Evolutionary conservation across 2,888 invertebrate genomes (phyloP).

Genomic region (Baccha elongata): DNA sequence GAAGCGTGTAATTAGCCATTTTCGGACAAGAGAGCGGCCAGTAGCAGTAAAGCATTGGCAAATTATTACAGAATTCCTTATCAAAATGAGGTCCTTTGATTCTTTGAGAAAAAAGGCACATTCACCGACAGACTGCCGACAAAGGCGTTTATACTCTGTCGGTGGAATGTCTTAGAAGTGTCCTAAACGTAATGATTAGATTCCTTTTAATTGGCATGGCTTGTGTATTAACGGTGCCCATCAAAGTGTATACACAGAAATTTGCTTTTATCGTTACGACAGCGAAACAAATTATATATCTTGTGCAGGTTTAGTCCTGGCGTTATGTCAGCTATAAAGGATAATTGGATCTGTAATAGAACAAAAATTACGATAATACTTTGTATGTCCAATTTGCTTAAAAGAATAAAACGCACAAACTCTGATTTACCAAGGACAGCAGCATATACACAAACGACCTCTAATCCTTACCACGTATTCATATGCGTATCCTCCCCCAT

Average conservation of each 20-base stretch:
- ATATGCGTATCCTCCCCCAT: slow-evolving; percentile 48
- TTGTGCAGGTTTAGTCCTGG: slow-evolving; percentile 10
- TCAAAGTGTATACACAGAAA: slow-evolving; percentile 31
- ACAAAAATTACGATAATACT: slow-evolving; percentile 60
- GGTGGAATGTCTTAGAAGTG: slow-evolving; percentile 62
- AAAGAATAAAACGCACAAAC: slow-evolving; percentile 58
- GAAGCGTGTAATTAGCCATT: slow-evolving; percentile 71
- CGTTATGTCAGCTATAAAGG: slow-evolving; percentile 61
- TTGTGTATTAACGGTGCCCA: slow-evolving; percentile 49
- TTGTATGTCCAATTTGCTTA: slow-evolving; percentile 67
- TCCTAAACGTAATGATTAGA: slow-evolving; percentile 62
- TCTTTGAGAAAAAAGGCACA: no score
- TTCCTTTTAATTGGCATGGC: slow-evolving; percentile 64
- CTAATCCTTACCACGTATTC: slow-evolving; percentile 68
- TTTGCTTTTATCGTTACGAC: slow-evolving; percentile 19
- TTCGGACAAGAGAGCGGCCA: slow-evolving; percentile 56
- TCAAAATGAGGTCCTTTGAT: slow-evolving; percentile 55
- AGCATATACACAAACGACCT: slow-evolving; percentile 56
- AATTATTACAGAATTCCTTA: slow-evolving; percentile 57
- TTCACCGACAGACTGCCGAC: slow-evolving; percentile 26
- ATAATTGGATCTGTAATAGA: slow-evolving; percentile 65
- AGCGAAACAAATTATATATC: slow-evolving; percentile 32
- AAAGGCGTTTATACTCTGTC: no score
- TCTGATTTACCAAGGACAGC: slow-evolving; percentile 20
- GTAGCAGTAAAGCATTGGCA: background rate